Evolutionary conservation across 2,113 vertebrate genomes (phyloP), one percentile per base, ranked within the genome.

Genomic region (Sclerurus mexicanus): DNA sequence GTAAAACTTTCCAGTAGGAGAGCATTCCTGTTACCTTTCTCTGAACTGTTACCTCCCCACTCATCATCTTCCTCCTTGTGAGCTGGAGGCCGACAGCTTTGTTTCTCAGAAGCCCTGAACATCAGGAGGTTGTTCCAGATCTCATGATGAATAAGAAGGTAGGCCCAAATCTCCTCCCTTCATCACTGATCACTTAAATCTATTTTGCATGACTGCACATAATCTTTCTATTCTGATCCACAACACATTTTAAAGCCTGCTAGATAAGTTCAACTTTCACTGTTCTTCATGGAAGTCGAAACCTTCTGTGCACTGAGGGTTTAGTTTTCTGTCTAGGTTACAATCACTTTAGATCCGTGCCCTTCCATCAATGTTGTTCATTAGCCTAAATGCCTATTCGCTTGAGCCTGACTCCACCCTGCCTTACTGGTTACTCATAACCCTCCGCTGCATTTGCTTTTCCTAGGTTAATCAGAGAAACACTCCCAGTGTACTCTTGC

Each of bases 251-350:
- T 47, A 78, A 72, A 87, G 60, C 39, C 81, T 59, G 37, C 44
- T 69, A 55, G 46, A 3, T 27, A 53, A 3, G 23, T 56, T 83
- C 19, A 40, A 20, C 74, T 75, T 59, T 44, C 35, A 56, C 66
- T 49, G 42, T 10, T 68, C 56, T 79, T 72, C 42, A 35, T 1
- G 0, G 0, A 82, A 52, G 16, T 20, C 0, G 0, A 93, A 89
- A 55, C 9, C 24, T 25, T 49, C 40, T 22, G 17, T 49, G 69
- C n/a, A 39, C 39, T 27, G 52, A 83, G 44, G 52, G 67, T 28
- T 69, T 59, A 40, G 42, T 53, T 80, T 81, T 71, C 55, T 52
- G 4, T 8, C 42, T 55, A 68, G 37, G 58, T 69, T 74, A 50
- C 25, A 52, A 68, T 55, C 49, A 75, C 68, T 77, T 90, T 50